These are phyloP conservation scores for Drosophila miranda DNA, from an alignment of 1,140 invertebrate species.

Conservation along the genomic window DNA sequence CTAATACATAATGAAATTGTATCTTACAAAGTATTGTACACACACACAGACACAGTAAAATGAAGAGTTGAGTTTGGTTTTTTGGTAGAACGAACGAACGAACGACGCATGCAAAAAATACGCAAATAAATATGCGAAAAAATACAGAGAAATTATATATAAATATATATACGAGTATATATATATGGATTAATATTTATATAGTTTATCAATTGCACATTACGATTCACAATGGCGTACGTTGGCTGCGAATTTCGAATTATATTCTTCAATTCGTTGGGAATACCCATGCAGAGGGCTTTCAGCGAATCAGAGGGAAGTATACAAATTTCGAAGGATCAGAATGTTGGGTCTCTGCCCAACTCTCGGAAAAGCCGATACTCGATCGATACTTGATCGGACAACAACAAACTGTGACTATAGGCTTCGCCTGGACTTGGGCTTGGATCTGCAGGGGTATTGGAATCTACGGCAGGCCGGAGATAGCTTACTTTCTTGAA, in stretches of 20 bases:
- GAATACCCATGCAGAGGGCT: too few species aligned
- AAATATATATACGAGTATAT: conserved; percentile 53
- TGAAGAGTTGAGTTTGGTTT: conserved; percentile 60
- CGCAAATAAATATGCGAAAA: conserved; percentile 72
- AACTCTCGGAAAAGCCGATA: too few species aligned
- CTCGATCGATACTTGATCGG: too few species aligned
- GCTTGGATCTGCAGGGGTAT: too few species aligned
- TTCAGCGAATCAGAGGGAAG: too few species aligned
- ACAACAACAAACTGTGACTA: too few species aligned
- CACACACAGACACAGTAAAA: conserved; percentile 79
- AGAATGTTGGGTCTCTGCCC: too few species aligned
- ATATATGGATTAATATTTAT: conserved; percentile 33
- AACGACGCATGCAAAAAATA: conserved; percentile 76
- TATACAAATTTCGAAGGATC: too few species aligned
- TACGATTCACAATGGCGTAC: conserved; percentile 18
- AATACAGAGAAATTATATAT: conserved; percentile 67
- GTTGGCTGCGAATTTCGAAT: conserved; percentile 8
- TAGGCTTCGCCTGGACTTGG: too few species aligned
- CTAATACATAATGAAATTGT: conserved; percentile 67
- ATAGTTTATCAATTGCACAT: conserved; percentile 28
- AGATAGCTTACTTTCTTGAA: neutral
- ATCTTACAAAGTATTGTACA: conserved; percentile 78
- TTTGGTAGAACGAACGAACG: conserved; percentile 63
- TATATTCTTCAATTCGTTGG: too few species aligned
- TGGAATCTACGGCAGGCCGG: neutral